Percentiles rank a stretch among this genome's conserved stretches.
phyloP scores from a whole-genome alignment of 2,113 vertebrate genomes.

The Epinephelus lanceolatus region DNA sequence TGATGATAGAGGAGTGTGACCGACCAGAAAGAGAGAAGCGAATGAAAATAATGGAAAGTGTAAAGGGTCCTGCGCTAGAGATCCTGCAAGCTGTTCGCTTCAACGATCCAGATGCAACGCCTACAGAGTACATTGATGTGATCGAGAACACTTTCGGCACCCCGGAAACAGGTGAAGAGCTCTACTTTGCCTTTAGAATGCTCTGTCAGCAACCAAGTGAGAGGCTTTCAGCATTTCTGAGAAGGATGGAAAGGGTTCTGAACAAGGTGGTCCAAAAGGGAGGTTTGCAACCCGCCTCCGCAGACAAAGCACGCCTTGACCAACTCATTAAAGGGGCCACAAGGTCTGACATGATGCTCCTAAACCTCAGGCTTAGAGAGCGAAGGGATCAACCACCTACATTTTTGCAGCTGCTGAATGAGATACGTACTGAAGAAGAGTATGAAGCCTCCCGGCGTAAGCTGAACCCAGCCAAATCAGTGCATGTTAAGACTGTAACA shows the following conservation, averaged over 20 bases:
- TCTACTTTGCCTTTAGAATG: conserved; percentile 48
- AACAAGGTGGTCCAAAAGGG: conserved; percentile 47
- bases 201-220: conserved; percentile 22
- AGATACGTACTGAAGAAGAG: background rate
- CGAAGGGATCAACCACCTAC: background rate
- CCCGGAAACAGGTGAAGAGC: conserved; percentile 38
- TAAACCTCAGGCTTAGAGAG: conserved; percentile 18
- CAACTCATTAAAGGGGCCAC: conserved; percentile 45
- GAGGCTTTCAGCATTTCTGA: conserved; percentile 41
- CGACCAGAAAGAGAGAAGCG: conserved; percentile 29
- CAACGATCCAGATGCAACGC: conserved; percentile 17
- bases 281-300: background rate
- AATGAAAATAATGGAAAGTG: conserved; percentile 39
- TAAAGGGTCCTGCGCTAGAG: conserved; percentile 44
- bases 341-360: conserved; percentile 19
- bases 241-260: conserved; percentile 35
- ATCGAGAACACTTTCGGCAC: conserved; percentile 40
- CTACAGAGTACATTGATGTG: conserved; percentile 21
- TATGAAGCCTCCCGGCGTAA: background rate
- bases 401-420: conserved; percentile 27
- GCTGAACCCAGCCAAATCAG: background rate
- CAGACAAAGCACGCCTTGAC: conserved; percentile 11
- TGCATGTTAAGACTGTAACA: background rate
- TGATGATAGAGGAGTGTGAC: conserved; percentile 37
- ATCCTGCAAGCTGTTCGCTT: conserved; percentile 36